These are phyloP conservation scores for Hemicrepidius hirtus DNA, from an alignment of 2,888 invertebrate genomes.

Conservation along the genomic window DNA sequence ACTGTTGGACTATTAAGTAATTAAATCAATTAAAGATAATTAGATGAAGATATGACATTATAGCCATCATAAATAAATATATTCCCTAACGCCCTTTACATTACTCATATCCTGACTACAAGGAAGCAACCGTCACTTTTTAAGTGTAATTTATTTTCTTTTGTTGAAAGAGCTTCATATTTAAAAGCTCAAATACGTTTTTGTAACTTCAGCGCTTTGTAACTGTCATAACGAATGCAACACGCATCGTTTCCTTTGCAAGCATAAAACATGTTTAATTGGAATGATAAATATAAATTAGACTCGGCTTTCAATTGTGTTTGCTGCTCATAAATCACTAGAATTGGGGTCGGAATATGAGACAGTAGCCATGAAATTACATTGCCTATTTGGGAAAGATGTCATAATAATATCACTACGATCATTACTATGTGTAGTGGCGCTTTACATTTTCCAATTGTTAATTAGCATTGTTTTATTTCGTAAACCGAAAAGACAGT, in stretches of 20 bases:
- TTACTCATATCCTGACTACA: conserved; percentile 45
- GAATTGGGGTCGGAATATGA: conserved; percentile 59
- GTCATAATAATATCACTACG: conserved; percentile 55
- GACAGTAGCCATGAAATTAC: conserved; percentile 57
- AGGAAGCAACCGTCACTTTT: conserved; percentile 52
- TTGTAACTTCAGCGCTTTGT: conserved; percentile 53
- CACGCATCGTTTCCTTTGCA: conserved; percentile 55
- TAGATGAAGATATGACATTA: conserved; percentile 47
- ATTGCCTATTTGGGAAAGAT: conserved; percentile 59
- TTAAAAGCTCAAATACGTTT: conserved; percentile 58
- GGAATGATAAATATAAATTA: conserved; percentile 66
- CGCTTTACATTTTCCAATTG: conserved; percentile 30
- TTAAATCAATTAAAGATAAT: conserved; percentile 60
- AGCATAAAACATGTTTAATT: conserved; percentile 62
- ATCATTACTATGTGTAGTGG: conserved; percentile 21
- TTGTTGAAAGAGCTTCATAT: conserved; percentile 55
- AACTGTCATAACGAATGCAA: conserved; percentile 54
- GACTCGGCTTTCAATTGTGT: conserved; percentile 64
- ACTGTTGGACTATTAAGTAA: conserved; percentile 59
- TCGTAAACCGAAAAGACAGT: no score
- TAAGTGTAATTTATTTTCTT: conserved; percentile 58
- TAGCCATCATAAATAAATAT: conserved; percentile 42
- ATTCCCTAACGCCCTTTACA: conserved; percentile 39
- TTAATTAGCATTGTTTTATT: no score
- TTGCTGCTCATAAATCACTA: conserved; percentile 62